Percentiles rank a stretch among this genome's conserved stretches.
These are phyloP conservation scores for Drosophila pandora DNA, from an alignment of 1,140 invertebrate genomes.

Conservation along the genomic window DNA sequence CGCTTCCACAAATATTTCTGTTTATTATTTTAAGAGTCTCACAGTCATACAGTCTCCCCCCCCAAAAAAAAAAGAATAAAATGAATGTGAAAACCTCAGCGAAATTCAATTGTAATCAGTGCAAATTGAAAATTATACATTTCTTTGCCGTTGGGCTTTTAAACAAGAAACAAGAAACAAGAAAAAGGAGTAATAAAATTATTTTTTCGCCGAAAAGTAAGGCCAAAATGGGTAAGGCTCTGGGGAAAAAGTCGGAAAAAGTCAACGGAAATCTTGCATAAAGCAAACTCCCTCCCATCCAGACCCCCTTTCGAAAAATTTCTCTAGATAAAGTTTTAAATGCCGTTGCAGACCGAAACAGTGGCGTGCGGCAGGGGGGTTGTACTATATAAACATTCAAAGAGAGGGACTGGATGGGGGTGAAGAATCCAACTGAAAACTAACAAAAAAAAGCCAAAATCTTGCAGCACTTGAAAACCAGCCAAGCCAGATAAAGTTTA, in stretches of 20 bases:
- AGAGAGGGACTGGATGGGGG: neutral
- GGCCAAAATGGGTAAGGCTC: constrained; percentile 6
- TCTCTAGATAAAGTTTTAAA: constrained; percentile 75
- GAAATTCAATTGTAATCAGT: constrained; percentile 38
- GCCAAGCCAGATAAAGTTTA: constrained; percentile 70
- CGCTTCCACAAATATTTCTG: neutral
- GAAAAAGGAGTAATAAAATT: constrained; percentile 66
- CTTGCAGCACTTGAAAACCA: constrained; percentile 53
- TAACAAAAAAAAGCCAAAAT: constrained; percentile 78
- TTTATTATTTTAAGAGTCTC: neutral
- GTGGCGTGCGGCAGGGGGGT: neutral
- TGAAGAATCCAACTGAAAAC: constrained; percentile 60
- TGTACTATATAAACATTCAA: constrained; percentile 11
- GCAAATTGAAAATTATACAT: constrained; percentile 27
- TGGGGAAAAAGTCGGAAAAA: constrained; percentile 1
- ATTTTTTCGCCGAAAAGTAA: constrained; percentile 53
- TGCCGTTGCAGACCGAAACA: constrained; percentile 54
- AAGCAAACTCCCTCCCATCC: constrained; percentile 2
- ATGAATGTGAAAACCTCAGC: neutral
- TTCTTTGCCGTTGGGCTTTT: neutral
- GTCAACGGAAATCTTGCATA: constrained; percentile 6
- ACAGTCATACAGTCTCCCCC: too few relatives aligned
- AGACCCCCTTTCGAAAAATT: neutral
- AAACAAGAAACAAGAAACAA: constrained; percentile 3
- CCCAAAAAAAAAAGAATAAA: too few relatives aligned